phyloP scores from a whole-genome alignment of 1,140 invertebrate genomes.

The Euborellia annulipes region DNA sequence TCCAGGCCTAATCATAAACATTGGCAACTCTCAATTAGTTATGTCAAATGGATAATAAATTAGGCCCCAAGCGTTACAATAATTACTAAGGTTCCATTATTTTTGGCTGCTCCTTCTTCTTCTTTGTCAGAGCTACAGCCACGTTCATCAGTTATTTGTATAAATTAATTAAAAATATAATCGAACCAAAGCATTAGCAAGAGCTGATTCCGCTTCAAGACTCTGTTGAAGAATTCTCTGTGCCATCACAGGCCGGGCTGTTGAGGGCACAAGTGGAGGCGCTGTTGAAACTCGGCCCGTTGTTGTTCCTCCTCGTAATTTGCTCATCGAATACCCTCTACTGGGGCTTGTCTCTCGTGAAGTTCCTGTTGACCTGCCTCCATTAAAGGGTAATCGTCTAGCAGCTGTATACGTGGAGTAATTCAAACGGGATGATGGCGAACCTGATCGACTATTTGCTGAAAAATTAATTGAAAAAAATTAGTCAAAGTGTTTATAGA shows the following conservation, averaged over 20 bases:
- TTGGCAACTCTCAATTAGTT: too few species aligned
- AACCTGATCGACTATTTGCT: conserved; percentile 74
- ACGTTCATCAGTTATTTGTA: too few species aligned
- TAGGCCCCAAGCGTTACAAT: too few species aligned
- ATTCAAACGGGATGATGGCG: conserved; percentile 63
- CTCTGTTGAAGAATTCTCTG: conserved; percentile 74
- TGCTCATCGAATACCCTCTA: conserved; percentile 22
- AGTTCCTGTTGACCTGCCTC: conserved; percentile 25
- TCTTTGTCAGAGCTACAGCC: too few species aligned
- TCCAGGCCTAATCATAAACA: too few species aligned
- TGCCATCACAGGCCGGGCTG: conserved; percentile 37
- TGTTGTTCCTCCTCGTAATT: not conserved
- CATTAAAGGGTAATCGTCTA: not conserved
- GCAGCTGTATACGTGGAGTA: conserved; percentile 45
- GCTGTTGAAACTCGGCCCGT: too few species aligned
- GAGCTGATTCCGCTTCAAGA: conserved; percentile 69
- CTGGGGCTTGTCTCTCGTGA: conserved; percentile 49
- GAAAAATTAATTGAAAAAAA: too few species aligned
- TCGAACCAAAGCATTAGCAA: conserved; percentile 57
- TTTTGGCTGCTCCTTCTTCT: too few species aligned
- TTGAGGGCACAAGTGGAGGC: not conserved
- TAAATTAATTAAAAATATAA: conserved; percentile 4
- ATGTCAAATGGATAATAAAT: too few species aligned
- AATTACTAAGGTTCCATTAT: too few species aligned
- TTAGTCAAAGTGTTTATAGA: too few species aligned